Base-by-base conservation (phyloP, 2,888 invertebrate species). In the Aphodius sticticus region DNA sequence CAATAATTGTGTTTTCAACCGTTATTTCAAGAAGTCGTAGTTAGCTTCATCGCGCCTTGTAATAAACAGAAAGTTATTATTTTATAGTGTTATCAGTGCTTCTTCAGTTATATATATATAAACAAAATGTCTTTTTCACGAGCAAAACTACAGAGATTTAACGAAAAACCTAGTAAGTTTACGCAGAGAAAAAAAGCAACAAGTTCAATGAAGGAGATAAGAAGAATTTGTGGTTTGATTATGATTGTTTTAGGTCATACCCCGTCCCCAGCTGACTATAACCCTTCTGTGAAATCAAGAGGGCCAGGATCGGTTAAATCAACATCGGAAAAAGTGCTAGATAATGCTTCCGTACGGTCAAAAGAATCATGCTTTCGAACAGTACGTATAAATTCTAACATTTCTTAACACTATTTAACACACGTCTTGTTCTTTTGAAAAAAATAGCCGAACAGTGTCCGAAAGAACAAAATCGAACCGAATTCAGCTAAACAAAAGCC, bases 261-360 rank as follows among this genome's bases (percentile, higher is more conserved):
- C 36, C 91, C 91, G 38, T 90, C 91, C 38, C 91, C 91, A 69
- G 90, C 91, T 69, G 87, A 90, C 2, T 76, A 76, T 69, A 76
- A 26, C 69, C 76, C 76, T 15, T 16, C 26, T 16, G 35, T 16
- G n/a, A 53, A 53, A 53, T 53, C 53, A 53, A 53, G 53, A 53
- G 72, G 69, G 71, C 88, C 88, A 84, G 88, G 88, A 70, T 85
- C 86, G n/a, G 84, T 87, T 16, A 89, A 90, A 78, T 87, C 90
- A 71, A 80, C 89, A 86, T 83, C 88, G 85, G 81, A 88, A 86
- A 83, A 89, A 86, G 75, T 87, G 85, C 87, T 85, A 81, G 87
- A 84, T 16, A 82, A 78, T 70, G 71, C 82, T 77, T 87, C 86
- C 26, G 84, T 85, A 76, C 78, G 83, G 36, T 87, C 85, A 4